phyloP scores from a whole-genome alignment of 2,113 vertebrate genomes.

The Odocoileus hemionus region DNA sequence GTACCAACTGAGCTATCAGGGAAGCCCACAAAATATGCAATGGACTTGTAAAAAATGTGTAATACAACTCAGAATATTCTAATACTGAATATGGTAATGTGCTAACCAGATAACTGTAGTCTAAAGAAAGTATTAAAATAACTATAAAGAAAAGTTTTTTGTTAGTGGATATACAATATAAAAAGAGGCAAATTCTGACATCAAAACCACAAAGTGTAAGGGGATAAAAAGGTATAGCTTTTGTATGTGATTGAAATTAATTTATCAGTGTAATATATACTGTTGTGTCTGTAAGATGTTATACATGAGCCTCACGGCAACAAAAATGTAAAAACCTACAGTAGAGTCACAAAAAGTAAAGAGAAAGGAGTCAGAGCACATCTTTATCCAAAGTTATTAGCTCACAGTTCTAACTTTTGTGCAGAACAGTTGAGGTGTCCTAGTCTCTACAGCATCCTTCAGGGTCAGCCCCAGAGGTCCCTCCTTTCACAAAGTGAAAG shows the following conservation, averaged over 20 bases:
- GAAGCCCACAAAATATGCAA: neutral
- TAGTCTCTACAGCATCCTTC: neutral
- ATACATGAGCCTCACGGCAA: accelerated
- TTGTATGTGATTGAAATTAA: neutral
- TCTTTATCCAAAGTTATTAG: too few relatives aligned
- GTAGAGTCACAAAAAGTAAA: too few relatives aligned
- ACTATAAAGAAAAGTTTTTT: neutral
- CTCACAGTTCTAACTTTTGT: neutral
- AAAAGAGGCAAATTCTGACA: neutral
- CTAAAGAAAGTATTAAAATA: neutral
- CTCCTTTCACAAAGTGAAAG: neutral
- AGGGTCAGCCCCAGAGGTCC: neutral
- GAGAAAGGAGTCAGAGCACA: too few relatives aligned
- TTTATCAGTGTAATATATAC: neutral
- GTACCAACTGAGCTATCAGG: too few relatives aligned
- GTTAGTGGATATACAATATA: neutral
- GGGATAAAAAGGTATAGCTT: neutral
- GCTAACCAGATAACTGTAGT: neutral
- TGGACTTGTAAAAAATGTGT: neutral
- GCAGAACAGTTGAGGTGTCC: neutral
- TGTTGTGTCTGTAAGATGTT: neutral
- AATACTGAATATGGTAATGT: neutral
- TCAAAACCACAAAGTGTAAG: neutral
- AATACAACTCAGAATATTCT: neutral
- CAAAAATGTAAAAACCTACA: neutral